Percentiles rank a stretch among this genome's conserved stretches.
Evolutionary conservation across 2,888 invertebrate genomes (phyloP).

Genomic region (Ennomos erosarius): DNA sequence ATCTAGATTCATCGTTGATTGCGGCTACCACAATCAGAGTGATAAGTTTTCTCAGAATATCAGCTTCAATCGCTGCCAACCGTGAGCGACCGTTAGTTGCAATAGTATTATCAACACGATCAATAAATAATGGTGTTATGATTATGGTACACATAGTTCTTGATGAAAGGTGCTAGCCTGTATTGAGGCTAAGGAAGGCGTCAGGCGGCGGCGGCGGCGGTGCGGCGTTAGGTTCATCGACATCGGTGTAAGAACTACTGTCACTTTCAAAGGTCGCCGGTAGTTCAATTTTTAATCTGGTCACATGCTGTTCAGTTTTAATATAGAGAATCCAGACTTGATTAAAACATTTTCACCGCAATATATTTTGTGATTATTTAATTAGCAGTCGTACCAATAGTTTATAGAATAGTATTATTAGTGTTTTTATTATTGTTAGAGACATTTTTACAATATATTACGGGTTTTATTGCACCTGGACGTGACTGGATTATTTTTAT

Average conservation of each 20-base stretch:
- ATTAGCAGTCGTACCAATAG: no score
- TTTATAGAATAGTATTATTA: no score
- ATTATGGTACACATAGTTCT: conserved; percentile 64
- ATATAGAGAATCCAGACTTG: no score
- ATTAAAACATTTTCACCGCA: no score
- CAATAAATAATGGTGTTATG: conserved; percentile 54
- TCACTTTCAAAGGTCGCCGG: conserved; percentile 79
- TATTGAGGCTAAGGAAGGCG: conserved; percentile 58
- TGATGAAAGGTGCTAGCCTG: conserved; percentile 65
- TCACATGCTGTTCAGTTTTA: neutral
- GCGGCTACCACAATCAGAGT: conserved; percentile 26
- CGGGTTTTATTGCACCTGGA: neutral
- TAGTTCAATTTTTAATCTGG: conserved; percentile 20
- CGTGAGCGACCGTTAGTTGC: conserved; percentile 50
- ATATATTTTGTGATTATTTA: no score
- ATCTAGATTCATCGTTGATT: conserved; percentile 26
- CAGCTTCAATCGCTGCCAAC: conserved; percentile 29
- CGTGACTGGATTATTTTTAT: neutral
- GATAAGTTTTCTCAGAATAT: conserved; percentile 40
- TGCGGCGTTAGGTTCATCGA: conserved; percentile 66
- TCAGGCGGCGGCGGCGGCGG: conserved; percentile 54
- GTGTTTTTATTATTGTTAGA: no score
- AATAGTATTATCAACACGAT: conserved; percentile 54
- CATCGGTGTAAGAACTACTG: conserved; percentile 71
- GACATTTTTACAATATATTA: conserved; percentile 1